Evolutionary conservation across 37 sponge, comb jelly and placozoan species (phyloP), one percentile per base, ranked within the genome.

Genomic region (Agelas oroides): DNA sequence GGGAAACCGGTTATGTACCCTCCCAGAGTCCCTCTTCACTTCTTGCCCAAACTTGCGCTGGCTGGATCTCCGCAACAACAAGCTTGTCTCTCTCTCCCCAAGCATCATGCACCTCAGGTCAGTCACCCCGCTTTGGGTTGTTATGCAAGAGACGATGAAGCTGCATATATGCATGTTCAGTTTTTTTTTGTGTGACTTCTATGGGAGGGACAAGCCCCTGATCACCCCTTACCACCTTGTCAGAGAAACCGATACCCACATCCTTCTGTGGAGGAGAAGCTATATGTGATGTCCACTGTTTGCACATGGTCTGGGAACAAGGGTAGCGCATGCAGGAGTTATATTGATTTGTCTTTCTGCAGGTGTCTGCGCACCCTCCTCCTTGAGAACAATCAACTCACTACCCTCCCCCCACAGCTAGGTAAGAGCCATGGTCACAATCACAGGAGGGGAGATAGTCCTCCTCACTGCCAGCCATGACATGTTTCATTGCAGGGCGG

Each of bases 1-100:
- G 34, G 95, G 95, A 18, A 96, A 96, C 58, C 41, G 24, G 39
- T 79, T 96, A 30, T 18, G 38, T 3, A 60, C 35, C 12, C 58
- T 96, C 0, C 95, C 97, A 31, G 89, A 75, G 2, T 75, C 92
- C 17, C 65, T 96, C 25, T 91, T 96, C 46, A 28, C 31, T 17
- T 62, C 60, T 14, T 94, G 86, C 70, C 70, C 68, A 30, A 67
- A 82, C 46, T 81, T 96, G 35, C 75, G 71, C 8, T 96, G 95
- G 92, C 83, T 96, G 28, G 97, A 96, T 59, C 59, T 96, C 60
- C 75, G 97, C 36, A 94, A 96, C 64, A 96, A 96, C 75, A 40
- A n/a, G 32, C 61, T 96, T 0, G 37, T 41, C 35, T 6, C 40
- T 16, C 59, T 96, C 8, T 92, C 97, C 1, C 53, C 79, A 21